These are phyloP conservation scores for Mesopsocus fuscifrons DNA, from an alignment of 2,888 invertebrate genomes.

Conservation along the genomic window DNA sequence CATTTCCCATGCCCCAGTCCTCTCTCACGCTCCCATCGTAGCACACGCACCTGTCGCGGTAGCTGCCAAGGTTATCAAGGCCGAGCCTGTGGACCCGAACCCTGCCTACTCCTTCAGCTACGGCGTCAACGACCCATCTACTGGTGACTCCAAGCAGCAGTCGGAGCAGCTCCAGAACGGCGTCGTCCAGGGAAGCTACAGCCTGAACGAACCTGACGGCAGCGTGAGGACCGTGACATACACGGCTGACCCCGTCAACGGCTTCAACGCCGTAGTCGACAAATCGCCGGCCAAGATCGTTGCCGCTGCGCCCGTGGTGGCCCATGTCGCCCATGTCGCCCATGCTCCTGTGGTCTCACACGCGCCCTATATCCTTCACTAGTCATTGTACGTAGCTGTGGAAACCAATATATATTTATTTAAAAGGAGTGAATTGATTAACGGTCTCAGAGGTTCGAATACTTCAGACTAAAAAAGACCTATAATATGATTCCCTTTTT, in stretches of 20 bases:
- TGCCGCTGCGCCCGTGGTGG: conserved; percentile 21
- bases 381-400: too few relatives aligned
- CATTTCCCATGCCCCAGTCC: not conserved
- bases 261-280: conserved; percentile 33
- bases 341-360: conserved; percentile 17
- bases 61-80: conserved; percentile 24
- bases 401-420: too few relatives aligned
- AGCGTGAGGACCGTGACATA: conserved; percentile 31
- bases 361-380: too few relatives aligned
- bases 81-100: conserved; percentile 32
- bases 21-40: conserved; percentile 1
- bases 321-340: conserved; percentile 18
- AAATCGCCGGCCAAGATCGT: conserved; percentile 27
- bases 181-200: conserved; percentile 33
- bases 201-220: conserved; percentile 33
- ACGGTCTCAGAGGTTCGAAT: too few relatives aligned
- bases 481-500: too few relatives aligned
- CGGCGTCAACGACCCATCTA: conserved; percentile 31
- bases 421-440: too few relatives aligned
- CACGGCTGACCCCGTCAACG: conserved; percentile 33
- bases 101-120: conserved; percentile 33
- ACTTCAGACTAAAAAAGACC: too few relatives aligned
- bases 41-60: conserved; percentile 2
- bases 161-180: conserved; percentile 32
- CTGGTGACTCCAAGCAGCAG: conserved; percentile 33